A percentile compares a stretch with the other conserved stretches of the same genome.
Evolutionary conservation across 2,113 vertebrate genomes (phyloP).

Genomic region (Nanger granti): DNA sequence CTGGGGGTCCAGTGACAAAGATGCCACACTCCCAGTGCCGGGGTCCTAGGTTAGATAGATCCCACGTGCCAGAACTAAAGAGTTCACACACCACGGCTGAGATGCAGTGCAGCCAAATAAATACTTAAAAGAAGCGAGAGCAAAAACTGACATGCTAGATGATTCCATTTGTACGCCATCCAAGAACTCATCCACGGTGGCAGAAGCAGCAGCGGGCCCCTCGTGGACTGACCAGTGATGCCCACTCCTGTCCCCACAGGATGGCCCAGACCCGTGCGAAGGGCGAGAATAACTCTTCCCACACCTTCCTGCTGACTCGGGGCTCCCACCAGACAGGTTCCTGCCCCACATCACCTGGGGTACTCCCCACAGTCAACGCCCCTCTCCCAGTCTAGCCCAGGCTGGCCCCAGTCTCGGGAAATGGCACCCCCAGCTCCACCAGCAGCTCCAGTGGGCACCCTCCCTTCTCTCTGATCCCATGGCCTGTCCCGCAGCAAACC

Average conservation of each 20-base stretch:
- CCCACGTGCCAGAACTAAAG: background rate
- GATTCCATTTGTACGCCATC: too few relatives aligned
- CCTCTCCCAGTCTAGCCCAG: background rate
- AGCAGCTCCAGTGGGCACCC: background rate
- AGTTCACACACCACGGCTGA: background rate
- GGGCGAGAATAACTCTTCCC: background rate
- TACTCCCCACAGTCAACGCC: background rate
- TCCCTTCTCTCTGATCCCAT: background rate
- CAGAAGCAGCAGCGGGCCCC: background rate
- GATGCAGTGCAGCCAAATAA: background rate
- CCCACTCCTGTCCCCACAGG: background rate
- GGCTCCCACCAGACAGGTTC: background rate
- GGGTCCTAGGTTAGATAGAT: background rate
- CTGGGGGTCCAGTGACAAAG: background rate
- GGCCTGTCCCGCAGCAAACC: background rate
- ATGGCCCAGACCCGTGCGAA: rapidly evolving
- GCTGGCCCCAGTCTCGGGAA: background rate
- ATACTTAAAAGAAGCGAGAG: background rate
- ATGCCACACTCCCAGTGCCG: background rate
- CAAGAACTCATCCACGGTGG: background rate
- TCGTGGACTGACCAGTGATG: rapidly evolving
- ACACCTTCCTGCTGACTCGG: background rate
- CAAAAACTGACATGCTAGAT: background rate
- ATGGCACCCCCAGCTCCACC: background rate
- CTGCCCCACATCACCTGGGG: too few relatives aligned